These are phyloP conservation scores for Anarhynchus alexandrinus DNA, from an alignment of 2,113 vertebrate genomes.

Conservation along the genomic window DNA sequence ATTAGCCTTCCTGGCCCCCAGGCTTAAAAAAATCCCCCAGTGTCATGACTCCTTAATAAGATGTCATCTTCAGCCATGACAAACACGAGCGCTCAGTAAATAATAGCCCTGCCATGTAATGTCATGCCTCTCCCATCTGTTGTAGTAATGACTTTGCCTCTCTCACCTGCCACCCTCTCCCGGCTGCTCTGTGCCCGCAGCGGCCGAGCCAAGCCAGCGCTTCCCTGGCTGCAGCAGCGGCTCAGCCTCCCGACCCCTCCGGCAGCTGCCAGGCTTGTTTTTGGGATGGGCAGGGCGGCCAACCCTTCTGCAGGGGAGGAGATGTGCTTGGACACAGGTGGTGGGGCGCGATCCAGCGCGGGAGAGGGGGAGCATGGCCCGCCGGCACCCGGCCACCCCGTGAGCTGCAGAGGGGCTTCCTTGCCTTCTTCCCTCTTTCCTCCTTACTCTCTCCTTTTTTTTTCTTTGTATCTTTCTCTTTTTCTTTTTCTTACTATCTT, in stretches of 20 bases:
- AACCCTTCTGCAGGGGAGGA: not conserved
- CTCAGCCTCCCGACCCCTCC: not conserved
- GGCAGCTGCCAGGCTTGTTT: slow-evolving; percentile 1
- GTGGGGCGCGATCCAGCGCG: rapidly evolving
- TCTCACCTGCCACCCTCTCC: slow-evolving; percentile 59
- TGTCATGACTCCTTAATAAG: slow-evolving; percentile 71
- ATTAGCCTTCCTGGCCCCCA: slow-evolving; percentile 60
- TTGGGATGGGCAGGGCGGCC: not conserved
- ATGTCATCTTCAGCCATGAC: slow-evolving; percentile 70
- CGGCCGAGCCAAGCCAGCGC: not conserved
- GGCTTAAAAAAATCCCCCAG: slow-evolving; percentile 57
- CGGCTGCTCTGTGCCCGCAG: not conserved
- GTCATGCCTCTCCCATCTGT: slow-evolving; percentile 68
- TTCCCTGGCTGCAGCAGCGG: not conserved
- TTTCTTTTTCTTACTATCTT: not conserved
- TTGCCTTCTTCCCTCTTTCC: not conserved
- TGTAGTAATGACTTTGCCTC: slow-evolving; percentile 45
- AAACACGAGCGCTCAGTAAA: slow-evolving; percentile 66
- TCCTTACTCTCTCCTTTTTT: not conserved
- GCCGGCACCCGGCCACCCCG: rapidly evolving
- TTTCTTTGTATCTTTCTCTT: not conserved
- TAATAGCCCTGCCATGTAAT: slow-evolving; percentile 56
- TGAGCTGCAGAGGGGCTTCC: not conserved
- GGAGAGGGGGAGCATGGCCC: not conserved
- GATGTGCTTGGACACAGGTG: not conserved